These are phyloP conservation scores for Daptonema setosum DNA, from an alignment of 2,888 invertebrate species.

Conservation along the genomic window DNA sequence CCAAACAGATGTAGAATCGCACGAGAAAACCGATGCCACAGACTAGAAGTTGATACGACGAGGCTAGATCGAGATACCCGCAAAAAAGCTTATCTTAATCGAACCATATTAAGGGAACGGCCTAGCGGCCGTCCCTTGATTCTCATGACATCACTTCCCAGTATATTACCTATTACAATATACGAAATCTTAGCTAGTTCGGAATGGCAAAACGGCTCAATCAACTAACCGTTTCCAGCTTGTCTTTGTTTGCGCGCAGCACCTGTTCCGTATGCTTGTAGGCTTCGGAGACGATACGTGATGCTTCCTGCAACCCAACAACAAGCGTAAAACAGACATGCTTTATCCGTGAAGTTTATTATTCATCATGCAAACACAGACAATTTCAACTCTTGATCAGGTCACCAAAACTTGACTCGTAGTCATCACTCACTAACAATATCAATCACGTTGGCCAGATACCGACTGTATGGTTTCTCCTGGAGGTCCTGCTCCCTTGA, in stretches of 20 bases:
- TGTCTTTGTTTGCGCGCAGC: slow-evolving; percentile 51
- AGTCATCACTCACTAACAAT: slow-evolving; percentile 26
- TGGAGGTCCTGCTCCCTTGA: slow-evolving; percentile 39
- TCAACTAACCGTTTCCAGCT: slow-evolving; percentile 37
- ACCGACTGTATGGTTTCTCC: slow-evolving; percentile 59
- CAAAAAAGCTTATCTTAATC: no score
- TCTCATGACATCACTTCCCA: no score
- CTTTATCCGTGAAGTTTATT: no score
- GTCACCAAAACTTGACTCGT: not conserved
- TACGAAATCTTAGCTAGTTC: not conserved
- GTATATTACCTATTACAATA: no score
- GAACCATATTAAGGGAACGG: no score
- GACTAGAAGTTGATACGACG: no score
- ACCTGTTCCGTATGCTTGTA: slow-evolving; percentile 60
- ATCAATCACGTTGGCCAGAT: slow-evolving; percentile 59
- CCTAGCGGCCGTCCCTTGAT: no score
- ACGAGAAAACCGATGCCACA: no score
- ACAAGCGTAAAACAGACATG: not conserved
- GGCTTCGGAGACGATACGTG: slow-evolving; percentile 50
- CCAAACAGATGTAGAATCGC: no score
- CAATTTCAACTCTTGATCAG: no score
- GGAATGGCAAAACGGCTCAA: not conserved
- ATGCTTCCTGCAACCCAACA: slow-evolving; percentile 40
- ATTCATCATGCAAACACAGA: no score
- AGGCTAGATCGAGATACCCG: no score